These are phyloP conservation scores for Margarornis squamiger DNA, from an alignment of 2,797 vertebrate genomes.

Conservation along the genomic window DNA sequence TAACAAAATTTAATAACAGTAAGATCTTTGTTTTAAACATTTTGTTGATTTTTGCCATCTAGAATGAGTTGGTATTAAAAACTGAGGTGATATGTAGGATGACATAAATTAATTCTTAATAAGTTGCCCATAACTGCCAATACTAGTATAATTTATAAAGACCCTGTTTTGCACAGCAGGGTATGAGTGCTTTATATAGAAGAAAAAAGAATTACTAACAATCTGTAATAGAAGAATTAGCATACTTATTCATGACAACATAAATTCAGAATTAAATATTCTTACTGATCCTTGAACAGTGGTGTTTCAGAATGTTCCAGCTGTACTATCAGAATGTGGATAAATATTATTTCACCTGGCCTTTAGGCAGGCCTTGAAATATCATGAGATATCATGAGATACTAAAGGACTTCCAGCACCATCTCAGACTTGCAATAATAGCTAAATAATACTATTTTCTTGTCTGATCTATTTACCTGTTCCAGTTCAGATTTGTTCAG, in stretches of 20 bases:
- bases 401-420: neutral
- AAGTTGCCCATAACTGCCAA: neutral
- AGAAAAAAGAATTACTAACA: neutral
- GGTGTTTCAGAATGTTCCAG: neutral
- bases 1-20: neutral
- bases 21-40: neutral
- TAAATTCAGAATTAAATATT: neutral
- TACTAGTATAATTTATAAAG: neutral
- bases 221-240: neutral
- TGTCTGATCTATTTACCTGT: neutral
- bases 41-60: neutral
- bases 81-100: neutral
- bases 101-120: neutral
- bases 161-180: neutral
- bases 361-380: neutral
- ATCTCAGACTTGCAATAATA: neutral
- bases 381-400: neutral
- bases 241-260: neutral
- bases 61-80: neutral
- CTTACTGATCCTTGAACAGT: neutral
- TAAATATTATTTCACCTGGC: neutral
- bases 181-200: neutral
- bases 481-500: neutral
- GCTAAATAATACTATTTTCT: neutral
- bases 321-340: neutral